Base-by-base conservation (phyloP, 2,888 invertebrate species). In the Cataglyphis rosenhaueri region DNA sequence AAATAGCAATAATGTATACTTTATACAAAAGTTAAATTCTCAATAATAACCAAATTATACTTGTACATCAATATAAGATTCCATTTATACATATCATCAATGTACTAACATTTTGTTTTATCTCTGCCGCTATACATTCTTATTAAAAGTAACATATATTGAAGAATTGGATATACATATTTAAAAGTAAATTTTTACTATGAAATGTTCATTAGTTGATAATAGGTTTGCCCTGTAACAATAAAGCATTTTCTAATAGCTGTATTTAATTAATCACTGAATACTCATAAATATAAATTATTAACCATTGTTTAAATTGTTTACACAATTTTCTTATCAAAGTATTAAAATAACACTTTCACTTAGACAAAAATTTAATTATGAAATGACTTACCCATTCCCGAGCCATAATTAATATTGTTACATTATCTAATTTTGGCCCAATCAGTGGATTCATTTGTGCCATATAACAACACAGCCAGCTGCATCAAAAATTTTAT, bases 381-480 rank as follows among this genome's bases (percentile, higher is more conserved):
- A 52, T 52, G 8, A n/a, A 52, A 48, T 65, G 21, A 82, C 95
- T 95, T 95, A 97, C 97, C 98, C 98, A 98, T 95, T 97, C 96
- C 84, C 95, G 95, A n/a, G 97, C 96, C 95, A 98, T 97, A 94
- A 98, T 96, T 86, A 97, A 95, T 81, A 98, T 95, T 0, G 97
- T 97, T 61, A 96, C 95, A 89, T 96, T 96, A 89, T 95, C 95
- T 6, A 98, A 95, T 95, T 96, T 97, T 74, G 98, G 98, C 41
- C 98, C 98, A 87, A 98, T 97, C 76, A 98, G 95, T 0, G 98
- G 98, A 95, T 98, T 98, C 98, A 98, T 98, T 95, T 98, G 98
- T 5, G 98, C 97, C 97, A 98, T 97, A 94, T 98, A 98, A 89
- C 98, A 98, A 92, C 98, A 98, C 89, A 98, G 95, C 98, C 98